Evolutionary conservation across 2,113 vertebrate species (phyloP).

Genomic region (Vanacampus margaritifer): DNA sequence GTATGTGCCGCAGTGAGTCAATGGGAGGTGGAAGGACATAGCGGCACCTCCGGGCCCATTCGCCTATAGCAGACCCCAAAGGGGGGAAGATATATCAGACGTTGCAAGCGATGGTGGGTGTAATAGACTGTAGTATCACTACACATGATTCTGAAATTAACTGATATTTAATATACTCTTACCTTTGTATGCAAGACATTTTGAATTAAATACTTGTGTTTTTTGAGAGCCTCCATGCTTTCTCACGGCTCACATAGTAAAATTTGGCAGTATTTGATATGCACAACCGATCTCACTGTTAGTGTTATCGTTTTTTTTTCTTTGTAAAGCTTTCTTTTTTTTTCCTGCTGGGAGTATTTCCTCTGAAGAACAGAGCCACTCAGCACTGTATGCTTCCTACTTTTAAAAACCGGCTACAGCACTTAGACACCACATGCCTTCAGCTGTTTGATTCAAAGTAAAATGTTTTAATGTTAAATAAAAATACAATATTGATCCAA

Average conservation of each 20-base stretch:
- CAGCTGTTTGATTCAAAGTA: slow-evolving; percentile 57
- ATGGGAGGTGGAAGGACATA: slow-evolving; percentile 37
- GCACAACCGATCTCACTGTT: slow-evolving; percentile 18
- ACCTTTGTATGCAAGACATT: too few relatives aligned
- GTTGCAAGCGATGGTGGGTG: slow-evolving; percentile 15
- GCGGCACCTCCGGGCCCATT: slow-evolving; percentile 52
- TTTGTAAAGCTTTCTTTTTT: slow-evolving; percentile 29
- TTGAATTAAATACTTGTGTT: neutral
- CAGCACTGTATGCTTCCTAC: slow-evolving; percentile 17
- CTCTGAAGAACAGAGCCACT: slow-evolving; percentile 46
- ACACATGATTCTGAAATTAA: slow-evolving; percentile 19
- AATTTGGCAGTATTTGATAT: slow-evolving; percentile 27
- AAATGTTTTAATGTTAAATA: neutral
- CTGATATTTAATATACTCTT: neutral
- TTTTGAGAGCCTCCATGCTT: neutral
- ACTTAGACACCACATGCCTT: slow-evolving; percentile 32
- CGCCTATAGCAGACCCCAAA: slow-evolving; percentile 48
- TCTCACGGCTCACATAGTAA: slow-evolving; percentile 6
- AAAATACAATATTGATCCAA: slow-evolving; percentile 29
- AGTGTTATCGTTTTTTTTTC: too few relatives aligned
- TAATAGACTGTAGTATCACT: too few relatives aligned
- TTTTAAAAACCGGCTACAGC: slow-evolving; percentile 28
- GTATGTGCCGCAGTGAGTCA: slow-evolving; percentile 42
- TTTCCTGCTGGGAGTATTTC: slow-evolving; percentile 49
- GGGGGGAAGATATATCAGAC: slow-evolving; percentile 4